Evolutionary conservation across 64 coral and sea anemone genomes (phyloP), one percentile per base, ranked within the genome.

Genomic region (Stichodactyla helianthus): DNA sequence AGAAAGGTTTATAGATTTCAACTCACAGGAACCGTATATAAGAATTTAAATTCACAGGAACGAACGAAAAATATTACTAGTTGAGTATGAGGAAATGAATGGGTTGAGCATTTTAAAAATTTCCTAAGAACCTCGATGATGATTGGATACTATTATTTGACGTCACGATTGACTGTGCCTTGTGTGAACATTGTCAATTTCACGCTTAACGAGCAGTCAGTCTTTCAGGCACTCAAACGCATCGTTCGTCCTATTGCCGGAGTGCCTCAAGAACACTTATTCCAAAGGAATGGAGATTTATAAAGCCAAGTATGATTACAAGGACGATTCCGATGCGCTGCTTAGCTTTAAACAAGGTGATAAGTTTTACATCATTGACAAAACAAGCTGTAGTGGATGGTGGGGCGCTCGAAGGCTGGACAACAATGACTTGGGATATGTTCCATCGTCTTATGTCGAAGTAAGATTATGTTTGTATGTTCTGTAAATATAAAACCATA

Each of bases 371-470:
- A 77, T 90, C 89, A 85, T 84, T 10, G 54, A 90, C 54, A 90
- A 90, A 61, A 51, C 54, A 7, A 84, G 84, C 35, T 12, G 35
- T 11, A 82, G 67, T 44, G 83, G 83, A 15, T 90, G 89, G 89
- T 90, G 89, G 89, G 89, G 63, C 17, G 89, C 89, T 26, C 64
- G 84, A 22, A 90, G 59, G 53, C 84, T 90, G 15, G 83, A 71
- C 4, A 85, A 77, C 77, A 90, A 90, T 76, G 89, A 90, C 83
- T 77, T 90, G 25, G 89, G 89, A 90, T 90, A 90, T 64, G 77
- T 90, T 58, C 89, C 89, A 77, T 62, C 82, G 52, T 77, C 89
- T 14, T 90, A 78, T 77, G 89, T 90, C 52, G 82, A 90, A 74
- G 89, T 90, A 59, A 88, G 28, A 83, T 83, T 58, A 54, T 81